These are phyloP conservation scores for Lycaena phlaeas DNA, from an alignment of 2,888 invertebrate species.

Conservation along the genomic window DNA sequence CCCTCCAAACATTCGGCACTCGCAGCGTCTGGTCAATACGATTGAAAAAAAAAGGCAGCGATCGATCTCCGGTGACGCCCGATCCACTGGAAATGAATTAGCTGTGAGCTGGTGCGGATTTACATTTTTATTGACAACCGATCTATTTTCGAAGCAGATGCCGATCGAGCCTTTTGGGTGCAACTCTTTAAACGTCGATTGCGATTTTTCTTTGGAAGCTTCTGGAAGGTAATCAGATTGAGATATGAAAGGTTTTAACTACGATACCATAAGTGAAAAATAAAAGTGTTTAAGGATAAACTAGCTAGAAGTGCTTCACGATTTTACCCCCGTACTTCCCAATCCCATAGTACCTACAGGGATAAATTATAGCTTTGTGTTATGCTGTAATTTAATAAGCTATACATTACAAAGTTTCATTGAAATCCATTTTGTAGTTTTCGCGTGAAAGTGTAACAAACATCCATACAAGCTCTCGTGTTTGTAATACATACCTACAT, in stretches of 20 bases:
- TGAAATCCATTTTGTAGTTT: too few relatives aligned
- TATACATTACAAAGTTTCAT: too few relatives aligned
- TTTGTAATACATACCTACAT: too few relatives aligned
- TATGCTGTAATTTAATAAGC: too few relatives aligned
- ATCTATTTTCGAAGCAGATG: slow-evolving; percentile 65
- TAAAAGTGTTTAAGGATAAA: neutral
- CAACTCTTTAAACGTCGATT: neutral
- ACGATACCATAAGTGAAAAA: neutral
- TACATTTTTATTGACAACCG: slow-evolving; percentile 73
- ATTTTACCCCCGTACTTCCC: too few relatives aligned
- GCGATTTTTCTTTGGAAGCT: too few relatives aligned
- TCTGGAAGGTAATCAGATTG: neutral
- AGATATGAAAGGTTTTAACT: too few relatives aligned
- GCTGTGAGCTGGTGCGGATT: slow-evolving; percentile 64
- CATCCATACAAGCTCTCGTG: too few relatives aligned
- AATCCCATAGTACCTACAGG: too few relatives aligned
- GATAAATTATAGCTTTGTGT: too few relatives aligned
- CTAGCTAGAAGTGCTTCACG: too few relatives aligned
- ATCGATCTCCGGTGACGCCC: slow-evolving; percentile 69
- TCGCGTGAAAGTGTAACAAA: too few relatives aligned
- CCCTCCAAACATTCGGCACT: slow-evolving; percentile 26
- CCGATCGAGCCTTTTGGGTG: slow-evolving; percentile 30
- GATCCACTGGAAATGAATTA: slow-evolving; percentile 71
- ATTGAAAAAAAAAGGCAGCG: slow-evolving; percentile 52
- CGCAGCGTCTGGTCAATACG: slow-evolving; percentile 53